Conservation (phyloP, 2,888 invertebrate species). For the Didymodactylos carnosus region DNA sequence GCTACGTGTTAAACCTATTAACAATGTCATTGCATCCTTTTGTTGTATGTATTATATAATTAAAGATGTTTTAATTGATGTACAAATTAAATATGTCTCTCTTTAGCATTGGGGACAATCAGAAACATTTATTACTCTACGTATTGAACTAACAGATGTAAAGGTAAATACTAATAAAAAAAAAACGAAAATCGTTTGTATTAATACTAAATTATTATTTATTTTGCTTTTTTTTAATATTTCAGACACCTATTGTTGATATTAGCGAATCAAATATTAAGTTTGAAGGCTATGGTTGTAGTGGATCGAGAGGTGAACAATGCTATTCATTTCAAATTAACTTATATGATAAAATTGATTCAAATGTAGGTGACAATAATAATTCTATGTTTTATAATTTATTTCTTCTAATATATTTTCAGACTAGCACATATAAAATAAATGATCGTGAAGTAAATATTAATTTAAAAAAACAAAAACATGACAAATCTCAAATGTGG, state of each 20-base stretch:
- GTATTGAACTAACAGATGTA: background rate
- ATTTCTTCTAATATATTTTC: too few relatives aligned
- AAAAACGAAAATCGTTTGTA: too few relatives aligned
- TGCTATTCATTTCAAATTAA: background rate
- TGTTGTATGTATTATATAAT: too few relatives aligned
- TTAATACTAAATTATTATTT: background rate
- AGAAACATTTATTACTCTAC: background rate
- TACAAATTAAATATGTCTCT: too few relatives aligned
- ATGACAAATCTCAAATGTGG: background rate
- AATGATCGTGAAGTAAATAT: background rate
- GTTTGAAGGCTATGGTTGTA: background rate
- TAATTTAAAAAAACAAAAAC: background rate
- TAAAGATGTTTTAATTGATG: too few relatives aligned
- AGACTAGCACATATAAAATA: background rate
- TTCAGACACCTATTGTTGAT: background rate
- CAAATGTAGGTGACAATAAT: background rate
- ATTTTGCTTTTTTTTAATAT: background rate
- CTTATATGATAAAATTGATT: background rate
- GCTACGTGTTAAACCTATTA: too few relatives aligned
- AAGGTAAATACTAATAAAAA: background rate
- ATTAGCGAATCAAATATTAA: background rate
- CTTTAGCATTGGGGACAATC: background rate
- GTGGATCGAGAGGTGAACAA: background rate
- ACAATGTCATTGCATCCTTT: too few relatives aligned
- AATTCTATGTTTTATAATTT: too few relatives aligned